Evolutionary conservation across 1,140 invertebrate species (phyloP).

Genomic region (Sinonovacula constricta): DNA sequence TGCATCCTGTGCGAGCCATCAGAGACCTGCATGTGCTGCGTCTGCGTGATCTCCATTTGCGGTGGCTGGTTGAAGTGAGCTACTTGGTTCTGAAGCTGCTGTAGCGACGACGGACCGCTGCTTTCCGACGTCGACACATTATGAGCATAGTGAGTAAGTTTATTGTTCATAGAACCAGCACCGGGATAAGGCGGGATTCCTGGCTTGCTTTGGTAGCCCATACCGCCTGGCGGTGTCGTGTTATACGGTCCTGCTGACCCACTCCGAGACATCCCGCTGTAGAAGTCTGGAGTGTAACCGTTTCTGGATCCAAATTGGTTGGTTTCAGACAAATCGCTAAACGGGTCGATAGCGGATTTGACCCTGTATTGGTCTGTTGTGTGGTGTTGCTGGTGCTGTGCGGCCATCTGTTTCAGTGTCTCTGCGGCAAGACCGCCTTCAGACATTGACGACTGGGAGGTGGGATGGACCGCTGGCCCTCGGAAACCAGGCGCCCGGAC

Average conservation of each 20-base stretch:
- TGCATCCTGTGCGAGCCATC: slow-evolving; percentile 81
- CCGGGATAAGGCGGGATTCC: slow-evolving; percentile 14
- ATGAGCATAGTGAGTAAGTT: slow-evolving; percentile 73
- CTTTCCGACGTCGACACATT: slow-evolving; percentile 50
- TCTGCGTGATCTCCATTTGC: slow-evolving; percentile 74
- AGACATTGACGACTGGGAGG: slow-evolving; percentile 39
- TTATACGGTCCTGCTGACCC: slow-evolving; percentile 27
- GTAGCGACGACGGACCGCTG: slow-evolving; percentile 68
- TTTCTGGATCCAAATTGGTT: slow-evolving; percentile 26
- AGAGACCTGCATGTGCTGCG: slow-evolving; percentile 74
- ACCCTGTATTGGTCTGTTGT: slow-evolving; percentile 35
- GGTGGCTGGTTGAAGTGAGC: slow-evolving; percentile 71
- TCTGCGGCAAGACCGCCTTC: slow-evolving; percentile 89
- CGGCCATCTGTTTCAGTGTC: slow-evolving; percentile 96
- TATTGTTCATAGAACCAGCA: slow-evolving; percentile 56
- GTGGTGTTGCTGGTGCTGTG: slow-evolving; percentile 93
- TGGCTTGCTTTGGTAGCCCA: slow-evolving; percentile 26
- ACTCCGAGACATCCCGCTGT: slow-evolving; percentile 26
- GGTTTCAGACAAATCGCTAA: slow-evolving; percentile 48
- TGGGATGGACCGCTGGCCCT: slow-evolving; percentile 38
- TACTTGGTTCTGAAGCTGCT: slow-evolving; percentile 78
- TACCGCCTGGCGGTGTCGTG: slow-evolving; percentile 11
- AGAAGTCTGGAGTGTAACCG: slow-evolving; percentile 49
- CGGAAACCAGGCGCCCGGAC: slow-evolving; percentile 53
- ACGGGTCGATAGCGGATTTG: slow-evolving; percentile 50